Percentiles rank a stretch among this genome's conserved stretches.
Evolutionary conservation across 2,888 invertebrate genomes (phyloP).

Genomic region (Sinhomidia bicolor): DNA sequence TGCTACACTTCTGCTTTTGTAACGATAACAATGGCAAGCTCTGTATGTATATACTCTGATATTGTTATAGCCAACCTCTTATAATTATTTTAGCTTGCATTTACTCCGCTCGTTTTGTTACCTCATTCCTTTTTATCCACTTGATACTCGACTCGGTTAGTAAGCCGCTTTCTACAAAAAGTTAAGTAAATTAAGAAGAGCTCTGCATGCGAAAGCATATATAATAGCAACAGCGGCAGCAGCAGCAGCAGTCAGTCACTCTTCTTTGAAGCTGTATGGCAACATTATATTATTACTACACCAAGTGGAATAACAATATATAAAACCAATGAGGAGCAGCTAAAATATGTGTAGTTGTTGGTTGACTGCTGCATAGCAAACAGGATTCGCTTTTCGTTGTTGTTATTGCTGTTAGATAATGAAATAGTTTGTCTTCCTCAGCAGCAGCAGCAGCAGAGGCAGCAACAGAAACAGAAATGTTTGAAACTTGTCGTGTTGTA

Average conservation of each 20-base stretch:
- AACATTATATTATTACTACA: no score
- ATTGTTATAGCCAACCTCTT: no score
- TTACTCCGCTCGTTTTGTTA: conserved; percentile 22
- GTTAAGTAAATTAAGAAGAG: conserved; percentile 31
- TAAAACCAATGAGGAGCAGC: conserved; percentile 33
- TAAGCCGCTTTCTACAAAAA: conserved; percentile 13
- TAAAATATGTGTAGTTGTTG: background rate
- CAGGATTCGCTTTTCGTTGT: conserved; percentile 44
- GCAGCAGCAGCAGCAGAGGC: no score
- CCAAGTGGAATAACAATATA: no score
- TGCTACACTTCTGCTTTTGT: background rate
- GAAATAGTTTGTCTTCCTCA: conserved; percentile 44
- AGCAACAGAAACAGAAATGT: background rate
- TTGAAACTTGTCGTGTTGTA: conserved; percentile 30
- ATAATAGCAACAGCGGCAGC: background rate
- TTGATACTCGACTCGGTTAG: conserved; percentile 32
- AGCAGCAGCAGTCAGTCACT: conserved; percentile 4
- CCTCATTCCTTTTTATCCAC: conserved; percentile 35
- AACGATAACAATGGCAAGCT: no score
- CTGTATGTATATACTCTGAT: no score
- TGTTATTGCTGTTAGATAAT: conserved; percentile 47
- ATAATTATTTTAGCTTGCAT: background rate
- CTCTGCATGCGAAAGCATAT: no score
- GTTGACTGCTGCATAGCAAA: conserved; percentile 25
- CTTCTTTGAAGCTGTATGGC: background rate